Evolutionary conservation across 2,888 invertebrate genomes (phyloP).

Genomic region (Athripsodes cinereus): DNA sequence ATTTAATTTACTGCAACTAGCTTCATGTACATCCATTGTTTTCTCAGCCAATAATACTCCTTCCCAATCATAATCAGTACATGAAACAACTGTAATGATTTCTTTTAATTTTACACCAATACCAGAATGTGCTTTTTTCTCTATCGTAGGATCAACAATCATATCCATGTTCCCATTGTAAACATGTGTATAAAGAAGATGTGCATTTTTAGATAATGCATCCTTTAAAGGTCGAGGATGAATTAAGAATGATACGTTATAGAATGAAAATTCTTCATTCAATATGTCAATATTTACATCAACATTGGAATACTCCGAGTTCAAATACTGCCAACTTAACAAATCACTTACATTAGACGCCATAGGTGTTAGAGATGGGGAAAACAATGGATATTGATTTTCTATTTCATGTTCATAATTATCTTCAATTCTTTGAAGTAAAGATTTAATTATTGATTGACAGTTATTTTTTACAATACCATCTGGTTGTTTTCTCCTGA

Average conservation of each 20-base stretch:
- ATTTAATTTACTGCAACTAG: background rate
- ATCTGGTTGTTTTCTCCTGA: conserved; percentile 32
- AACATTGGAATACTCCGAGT: conserved; percentile 14
- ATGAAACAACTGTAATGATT: conserved; percentile 12
- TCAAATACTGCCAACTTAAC: conserved; percentile 22
- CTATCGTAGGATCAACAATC: background rate
- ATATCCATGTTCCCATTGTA: conserved; percentile 4
- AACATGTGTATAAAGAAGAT: conserved; percentile 2
- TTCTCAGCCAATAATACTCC: conserved; percentile 2
- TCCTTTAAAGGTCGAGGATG: conserved; percentile 24
- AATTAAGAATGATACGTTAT: conserved; percentile 32
- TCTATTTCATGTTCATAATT: conserved; percentile 4
- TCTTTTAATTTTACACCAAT: background rate
- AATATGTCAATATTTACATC: conserved; percentile 28
- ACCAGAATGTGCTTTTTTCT: background rate
- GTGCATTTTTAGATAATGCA: conserved; percentile 1
- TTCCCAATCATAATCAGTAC: conserved; percentile 12
- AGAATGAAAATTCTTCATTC: conserved; percentile 29
- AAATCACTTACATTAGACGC: conserved; percentile 30
- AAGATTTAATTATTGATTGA: conserved; percentile 23
- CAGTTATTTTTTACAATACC: conserved; percentile 24
- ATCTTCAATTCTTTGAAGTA: conserved; percentile 18
- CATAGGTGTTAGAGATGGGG: conserved; percentile 33
- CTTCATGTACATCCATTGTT: conserved; percentile 1
- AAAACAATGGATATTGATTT: conserved; percentile 21